These are phyloP conservation scores for Papilio aristodemus DNA, from an alignment of 1,140 invertebrate genomes.

Conservation along the genomic window DNA sequence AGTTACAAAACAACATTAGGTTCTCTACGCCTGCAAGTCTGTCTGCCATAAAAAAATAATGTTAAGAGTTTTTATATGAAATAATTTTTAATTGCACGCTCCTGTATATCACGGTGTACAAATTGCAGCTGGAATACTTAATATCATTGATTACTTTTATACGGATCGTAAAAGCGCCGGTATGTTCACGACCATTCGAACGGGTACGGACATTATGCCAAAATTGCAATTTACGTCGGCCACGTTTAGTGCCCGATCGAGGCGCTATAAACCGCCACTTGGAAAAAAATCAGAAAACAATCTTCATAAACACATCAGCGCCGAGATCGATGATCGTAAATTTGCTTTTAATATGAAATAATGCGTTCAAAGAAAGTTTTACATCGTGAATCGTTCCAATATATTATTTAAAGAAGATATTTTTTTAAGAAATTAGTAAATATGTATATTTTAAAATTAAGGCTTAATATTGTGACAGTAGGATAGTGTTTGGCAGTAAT, in stretches of 20 bases:
- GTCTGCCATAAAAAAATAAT: slow-evolving; percentile 1
- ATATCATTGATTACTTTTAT: slow-evolving; percentile 38
- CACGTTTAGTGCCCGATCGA: slow-evolving; percentile 26
- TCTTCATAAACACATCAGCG: slow-evolving; percentile 27
- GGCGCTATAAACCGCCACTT: slow-evolving; percentile 37
- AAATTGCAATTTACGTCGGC: slow-evolving; percentile 48
- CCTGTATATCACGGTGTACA: slow-evolving; percentile 1
- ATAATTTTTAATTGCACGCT: slow-evolving; percentile 21
- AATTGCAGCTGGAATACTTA: background rate
- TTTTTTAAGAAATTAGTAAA: background rate
- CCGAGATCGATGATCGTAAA: slow-evolving; percentile 18
- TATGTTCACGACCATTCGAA: slow-evolving; percentile 38
- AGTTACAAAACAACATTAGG: no score
- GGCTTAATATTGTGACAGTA: background rate
- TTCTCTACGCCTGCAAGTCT: no score
- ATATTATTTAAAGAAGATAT: background rate
- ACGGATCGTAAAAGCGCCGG: slow-evolving; percentile 38
- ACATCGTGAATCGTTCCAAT: background rate
- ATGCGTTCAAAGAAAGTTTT: slow-evolving; percentile 25
- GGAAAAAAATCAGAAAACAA: slow-evolving; percentile 34
- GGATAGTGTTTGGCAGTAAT: no score
- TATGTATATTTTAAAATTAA: background rate
- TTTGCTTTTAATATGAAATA: slow-evolving; percentile 21
- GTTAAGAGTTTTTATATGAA: background rate
- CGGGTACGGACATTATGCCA: slow-evolving; percentile 34